phyloP scores from a whole-genome alignment of 2,888 invertebrate species.

The Strigamia crassipes region DNA sequence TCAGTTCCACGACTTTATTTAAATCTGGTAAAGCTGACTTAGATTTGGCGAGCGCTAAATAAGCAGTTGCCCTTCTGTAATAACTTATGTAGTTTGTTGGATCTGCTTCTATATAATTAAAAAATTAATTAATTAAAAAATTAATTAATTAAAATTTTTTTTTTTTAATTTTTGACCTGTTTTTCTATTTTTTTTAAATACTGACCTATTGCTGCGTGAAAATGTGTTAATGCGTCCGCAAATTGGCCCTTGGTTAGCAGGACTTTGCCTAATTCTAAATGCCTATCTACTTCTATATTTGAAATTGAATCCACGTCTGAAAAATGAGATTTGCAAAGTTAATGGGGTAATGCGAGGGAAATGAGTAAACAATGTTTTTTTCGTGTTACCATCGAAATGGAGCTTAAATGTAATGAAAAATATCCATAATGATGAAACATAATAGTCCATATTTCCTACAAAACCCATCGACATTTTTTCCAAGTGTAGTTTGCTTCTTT shows the following conservation, averaged over 20 bases:
- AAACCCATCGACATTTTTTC: neutral
- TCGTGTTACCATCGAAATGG: conserved; percentile 30
- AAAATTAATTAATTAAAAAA: neutral
- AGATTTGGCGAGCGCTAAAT: conserved; percentile 92
- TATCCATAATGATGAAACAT: conserved; percentile 45
- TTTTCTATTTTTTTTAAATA: neutral
- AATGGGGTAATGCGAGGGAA: neutral
- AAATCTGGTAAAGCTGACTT: conserved; percentile 94
- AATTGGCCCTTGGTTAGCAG: conserved; percentile 90
- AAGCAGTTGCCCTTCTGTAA: conserved; percentile 94
- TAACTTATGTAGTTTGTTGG: conserved; percentile 93
- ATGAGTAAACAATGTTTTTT: neutral
- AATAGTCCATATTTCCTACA: conserved; percentile 1
- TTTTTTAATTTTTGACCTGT: neutral
- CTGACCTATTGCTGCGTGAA: conserved; percentile 95
- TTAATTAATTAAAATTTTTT: neutral
- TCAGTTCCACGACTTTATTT: conserved; percentile 86
- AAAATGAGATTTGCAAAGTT: neutral
- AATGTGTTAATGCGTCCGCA: conserved; percentile 94
- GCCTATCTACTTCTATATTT: conserved; percentile 77
- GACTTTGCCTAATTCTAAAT: conserved; percentile 90
- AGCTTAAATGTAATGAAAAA: conserved; percentile 27
- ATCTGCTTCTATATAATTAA: conserved; percentile 77
- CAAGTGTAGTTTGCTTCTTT: neutral
- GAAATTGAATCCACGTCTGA: conserved; percentile 44